phyloP scores from a whole-genome alignment of 1,140 invertebrate genomes.

The Camponotus vicinus region DNA sequence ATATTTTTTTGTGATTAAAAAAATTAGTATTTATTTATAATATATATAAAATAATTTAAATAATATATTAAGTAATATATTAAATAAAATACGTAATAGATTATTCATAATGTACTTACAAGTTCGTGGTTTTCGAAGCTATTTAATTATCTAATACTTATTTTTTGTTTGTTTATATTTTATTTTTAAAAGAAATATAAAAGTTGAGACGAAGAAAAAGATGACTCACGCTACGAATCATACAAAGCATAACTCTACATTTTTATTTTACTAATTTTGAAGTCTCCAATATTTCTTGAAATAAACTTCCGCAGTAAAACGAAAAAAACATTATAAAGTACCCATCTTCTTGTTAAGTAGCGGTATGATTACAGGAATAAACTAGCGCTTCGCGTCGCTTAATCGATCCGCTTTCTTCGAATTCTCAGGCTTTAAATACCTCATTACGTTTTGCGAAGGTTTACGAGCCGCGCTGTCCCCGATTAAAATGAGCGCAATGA shows the following conservation, averaged over 20 bases:
- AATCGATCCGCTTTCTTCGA: slow-evolving; percentile 50
- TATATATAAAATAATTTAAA: too few relatives aligned
- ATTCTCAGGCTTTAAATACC: slow-evolving; percentile 59
- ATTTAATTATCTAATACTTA: background rate
- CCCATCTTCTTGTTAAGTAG: background rate
- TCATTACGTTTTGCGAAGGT: slow-evolving; percentile 56
- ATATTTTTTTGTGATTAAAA: too few relatives aligned
- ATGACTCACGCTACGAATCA: background rate
- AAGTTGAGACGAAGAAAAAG: background rate
- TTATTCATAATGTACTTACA: too few relatives aligned
- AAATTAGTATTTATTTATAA: too few relatives aligned
- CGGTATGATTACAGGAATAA: slow-evolving; percentile 43
- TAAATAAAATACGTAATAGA: too few relatives aligned
- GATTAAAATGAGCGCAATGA: slow-evolving; percentile 68
- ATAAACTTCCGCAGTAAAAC: background rate
- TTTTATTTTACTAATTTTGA: background rate
- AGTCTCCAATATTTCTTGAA: slow-evolving; percentile 10
- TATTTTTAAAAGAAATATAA: background rate
- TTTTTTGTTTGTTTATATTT: background rate
- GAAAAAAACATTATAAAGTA: background rate
- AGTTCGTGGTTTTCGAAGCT: too few relatives aligned
- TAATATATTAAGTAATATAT: too few relatives aligned
- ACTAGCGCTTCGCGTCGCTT: slow-evolving; percentile 39
- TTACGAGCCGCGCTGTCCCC: slow-evolving; percentile 62
- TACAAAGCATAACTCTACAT: background rate